Evolutionary conservation across 1,140 invertebrate species (phyloP).

Genomic region (Aethina tumida): DNA sequence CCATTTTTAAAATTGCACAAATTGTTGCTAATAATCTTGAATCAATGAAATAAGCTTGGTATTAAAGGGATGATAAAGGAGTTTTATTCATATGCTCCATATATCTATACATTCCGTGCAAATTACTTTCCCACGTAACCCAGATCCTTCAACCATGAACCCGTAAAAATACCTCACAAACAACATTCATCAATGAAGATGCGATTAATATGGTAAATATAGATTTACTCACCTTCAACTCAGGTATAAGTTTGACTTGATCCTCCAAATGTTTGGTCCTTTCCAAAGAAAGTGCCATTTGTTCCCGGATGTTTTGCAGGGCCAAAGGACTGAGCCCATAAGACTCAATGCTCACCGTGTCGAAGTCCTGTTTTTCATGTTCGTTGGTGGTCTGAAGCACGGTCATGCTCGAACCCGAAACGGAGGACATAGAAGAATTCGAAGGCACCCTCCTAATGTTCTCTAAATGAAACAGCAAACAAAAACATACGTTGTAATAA

Average conservation of each 20-base stretch:
- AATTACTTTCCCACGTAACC: no score
- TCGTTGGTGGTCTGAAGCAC: slow-evolving; percentile 22
- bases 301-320: slow-evolving; percentile 53
- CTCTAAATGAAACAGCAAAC: slow-evolving; percentile 20
- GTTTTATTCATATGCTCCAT: no score
- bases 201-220: no score
- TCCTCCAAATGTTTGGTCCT: slow-evolving; percentile 72
- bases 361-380: slow-evolving; percentile 24
- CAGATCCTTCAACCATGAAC: no score
- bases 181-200: no score
- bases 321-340: slow-evolving; percentile 26
- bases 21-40: no score
- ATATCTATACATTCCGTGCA: no score
- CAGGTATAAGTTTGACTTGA: slow-evolving; percentile 74
- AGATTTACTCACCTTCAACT: slow-evolving; percentile 59
- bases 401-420: slow-evolving; percentile 23
- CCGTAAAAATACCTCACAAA: no score
- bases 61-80: no score
- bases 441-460: slow-evolving; percentile 20
- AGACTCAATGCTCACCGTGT: slow-evolving; percentile 29
- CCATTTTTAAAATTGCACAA: no score
- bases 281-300: slow-evolving; percentile 69
- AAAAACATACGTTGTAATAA: no score
- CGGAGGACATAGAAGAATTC: slow-evolving; percentile 26
- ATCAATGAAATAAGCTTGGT: no score